phyloP scores from a whole-genome alignment of 2,888 invertebrate genomes.

The Ditula angustiorana region DNA sequence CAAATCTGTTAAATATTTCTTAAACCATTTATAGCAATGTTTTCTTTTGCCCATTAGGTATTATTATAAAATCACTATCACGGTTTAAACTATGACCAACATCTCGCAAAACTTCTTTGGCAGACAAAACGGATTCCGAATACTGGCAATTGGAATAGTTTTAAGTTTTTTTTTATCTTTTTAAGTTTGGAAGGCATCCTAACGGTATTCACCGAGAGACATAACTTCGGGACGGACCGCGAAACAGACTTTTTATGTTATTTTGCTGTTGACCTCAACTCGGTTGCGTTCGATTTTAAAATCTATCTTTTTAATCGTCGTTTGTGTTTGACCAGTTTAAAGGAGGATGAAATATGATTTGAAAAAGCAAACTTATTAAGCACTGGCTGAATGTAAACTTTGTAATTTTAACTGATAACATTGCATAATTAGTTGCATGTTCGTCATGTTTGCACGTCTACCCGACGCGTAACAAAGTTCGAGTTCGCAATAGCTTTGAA shows the following conservation, averaged over 20 bases:
- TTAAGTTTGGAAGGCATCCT: slow-evolving; percentile 78
- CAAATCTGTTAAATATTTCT: neutral
- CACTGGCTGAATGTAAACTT: neutral
- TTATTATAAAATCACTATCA: slow-evolving; percentile 10
- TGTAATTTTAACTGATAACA: neutral
- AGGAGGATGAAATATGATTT: slow-evolving; percentile 15
- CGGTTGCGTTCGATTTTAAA: slow-evolving; percentile 67
- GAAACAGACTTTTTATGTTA: slow-evolving; percentile 73
- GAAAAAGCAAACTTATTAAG: neutral
- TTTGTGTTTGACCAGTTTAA: slow-evolving; percentile 39
- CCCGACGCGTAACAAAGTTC: neutral
- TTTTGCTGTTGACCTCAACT: slow-evolving; percentile 76
- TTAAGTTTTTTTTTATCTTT: slow-evolving; percentile 71
- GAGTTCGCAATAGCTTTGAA: neutral
- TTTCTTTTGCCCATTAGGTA: neutral
- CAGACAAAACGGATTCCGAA: slow-evolving; percentile 83
- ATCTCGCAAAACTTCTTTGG: slow-evolving; percentile 60
- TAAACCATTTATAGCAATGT: neutral
- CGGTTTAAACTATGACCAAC: slow-evolving; percentile 42
- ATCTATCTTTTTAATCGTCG: slow-evolving; percentile 55
- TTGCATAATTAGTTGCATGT: neutral
- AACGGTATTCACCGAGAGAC: slow-evolving; percentile 80
- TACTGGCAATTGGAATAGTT: slow-evolving; percentile 85
- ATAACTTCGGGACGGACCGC: slow-evolving; percentile 77
- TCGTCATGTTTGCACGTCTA: neutral